Percentiles rank a stretch among this genome's conserved stretches.
Conservation (phyloP, 2,113 vertebrate species). For the Pituophis catenifer region DNA sequence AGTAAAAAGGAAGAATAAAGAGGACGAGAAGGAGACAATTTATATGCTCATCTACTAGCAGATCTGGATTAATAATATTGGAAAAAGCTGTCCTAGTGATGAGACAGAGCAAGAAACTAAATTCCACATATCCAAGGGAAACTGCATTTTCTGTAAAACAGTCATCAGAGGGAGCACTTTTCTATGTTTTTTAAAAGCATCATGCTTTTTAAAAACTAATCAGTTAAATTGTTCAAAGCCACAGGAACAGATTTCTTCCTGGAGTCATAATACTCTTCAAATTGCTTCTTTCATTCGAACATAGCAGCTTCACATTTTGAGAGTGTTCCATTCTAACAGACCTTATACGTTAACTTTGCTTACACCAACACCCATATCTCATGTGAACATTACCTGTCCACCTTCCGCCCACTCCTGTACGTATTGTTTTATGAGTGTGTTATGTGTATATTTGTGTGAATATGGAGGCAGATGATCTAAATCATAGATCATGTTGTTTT, state of each 20-base stretch:
- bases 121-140: not conserved
- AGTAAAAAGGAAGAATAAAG: not conserved
- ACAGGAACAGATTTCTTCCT: conserved; percentile 4
- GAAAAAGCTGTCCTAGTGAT: not conserved
- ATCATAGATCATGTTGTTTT: no score
- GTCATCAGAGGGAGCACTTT: conserved; percentile 28
- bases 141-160: not conserved
- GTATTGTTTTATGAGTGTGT: not conserved
- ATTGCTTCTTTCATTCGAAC: not conserved
- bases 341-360: not conserved
- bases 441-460: not conserved
- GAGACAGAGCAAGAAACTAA: not conserved
- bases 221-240: conserved; percentile 26
- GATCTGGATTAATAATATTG: not conserved
- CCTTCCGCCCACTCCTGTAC: not conserved
- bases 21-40: not conserved
- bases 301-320: not conserved
- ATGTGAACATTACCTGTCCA: not conserved
- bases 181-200: not conserved
- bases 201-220: conserved; percentile 16
- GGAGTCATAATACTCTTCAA: conserved; percentile 5
- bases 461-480: not conserved
- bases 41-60: not conserved
- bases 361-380: not conserved
- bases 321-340: not conserved